These are phyloP conservation scores for Bhutanitis thaidina DNA, from an alignment of 2,888 invertebrate genomes.

Conservation along the genomic window DNA sequence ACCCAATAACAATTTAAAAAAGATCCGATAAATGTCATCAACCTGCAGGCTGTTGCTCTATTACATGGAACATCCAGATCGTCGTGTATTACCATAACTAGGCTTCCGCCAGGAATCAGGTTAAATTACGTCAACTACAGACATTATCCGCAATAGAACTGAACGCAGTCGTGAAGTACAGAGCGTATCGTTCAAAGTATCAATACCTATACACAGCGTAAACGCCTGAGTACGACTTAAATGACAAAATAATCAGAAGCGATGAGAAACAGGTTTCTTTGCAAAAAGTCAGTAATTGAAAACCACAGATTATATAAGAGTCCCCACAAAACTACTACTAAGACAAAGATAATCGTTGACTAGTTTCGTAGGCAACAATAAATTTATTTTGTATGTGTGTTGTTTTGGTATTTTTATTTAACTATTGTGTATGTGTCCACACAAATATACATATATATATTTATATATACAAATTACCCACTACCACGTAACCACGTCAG, in stretches of 20 bases:
- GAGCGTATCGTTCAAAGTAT: neutral
- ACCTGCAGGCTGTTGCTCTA: neutral
- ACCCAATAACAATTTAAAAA: neutral
- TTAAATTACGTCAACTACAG: slow-evolving; percentile 39
- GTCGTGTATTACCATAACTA: slow-evolving; percentile 42
- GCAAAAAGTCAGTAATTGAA: neutral
- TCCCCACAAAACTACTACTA: no score
- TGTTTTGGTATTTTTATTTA: no score
- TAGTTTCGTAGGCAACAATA: no score
- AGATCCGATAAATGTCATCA: neutral
- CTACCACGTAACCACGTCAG: no score
- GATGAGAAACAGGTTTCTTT: neutral
- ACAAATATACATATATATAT: no score
- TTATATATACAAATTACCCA: no score
- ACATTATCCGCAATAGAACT: slow-evolving; percentile 5
- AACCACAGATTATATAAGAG: no score
- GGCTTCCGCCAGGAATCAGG: slow-evolving; percentile 48
- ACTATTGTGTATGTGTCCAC: no score
- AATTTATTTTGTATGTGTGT: no score
- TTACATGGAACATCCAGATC: neutral
- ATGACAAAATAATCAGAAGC: neutral
- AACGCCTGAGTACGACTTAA: neutral
- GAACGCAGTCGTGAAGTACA: slow-evolving; percentile 17
- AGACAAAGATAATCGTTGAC: no score
- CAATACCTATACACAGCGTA: neutral